A percentile compares a stretch with the other conserved stretches of the same genome.
Evolutionary conservation across 2,888 invertebrate species (phyloP).

Genomic region (Lasius platythorax): DNA sequence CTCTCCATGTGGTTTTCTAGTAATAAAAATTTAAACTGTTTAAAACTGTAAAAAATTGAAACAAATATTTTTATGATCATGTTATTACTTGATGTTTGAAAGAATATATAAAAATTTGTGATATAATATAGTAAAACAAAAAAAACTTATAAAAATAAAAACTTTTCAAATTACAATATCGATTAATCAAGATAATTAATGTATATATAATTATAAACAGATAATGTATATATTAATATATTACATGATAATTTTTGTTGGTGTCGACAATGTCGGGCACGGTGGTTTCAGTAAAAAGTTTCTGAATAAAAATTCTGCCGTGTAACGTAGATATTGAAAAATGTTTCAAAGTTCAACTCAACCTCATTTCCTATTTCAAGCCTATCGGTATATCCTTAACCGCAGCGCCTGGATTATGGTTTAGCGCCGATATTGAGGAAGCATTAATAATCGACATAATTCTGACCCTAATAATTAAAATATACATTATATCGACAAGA

Average conservation of each 20-base stretch:
- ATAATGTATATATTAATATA: not conserved
- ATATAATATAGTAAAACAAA: not conserved
- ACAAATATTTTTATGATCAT: not conserved
- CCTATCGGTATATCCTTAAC: constrained; percentile 27
- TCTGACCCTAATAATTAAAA: constrained; percentile 33
- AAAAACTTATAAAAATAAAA: not conserved
- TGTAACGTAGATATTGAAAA: constrained; percentile 40
- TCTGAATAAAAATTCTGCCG: constrained; percentile 7
- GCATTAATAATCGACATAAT: constrained; percentile 43
- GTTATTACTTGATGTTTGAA: not conserved
- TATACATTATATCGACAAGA: constrained; percentile 4
- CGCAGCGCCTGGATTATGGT: constrained; percentile 23
- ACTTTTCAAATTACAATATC: not conserved
- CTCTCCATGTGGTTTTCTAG: constrained; percentile 1
- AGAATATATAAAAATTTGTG: not conserved
- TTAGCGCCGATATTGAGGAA: constrained; percentile 48
- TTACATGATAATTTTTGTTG: not conserved
- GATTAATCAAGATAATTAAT: not conserved
- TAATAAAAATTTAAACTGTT: constrained; percentile 17
- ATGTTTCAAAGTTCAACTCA: constrained; percentile 40
- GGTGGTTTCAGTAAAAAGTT: constrained; percentile 10
- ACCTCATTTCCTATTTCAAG: constrained; percentile 39
- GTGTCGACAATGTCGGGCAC: not conserved
- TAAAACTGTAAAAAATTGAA: not conserved
- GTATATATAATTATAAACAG: not conserved